phyloP scores from a whole-genome alignment of 2,797 vertebrate species.

The Phalanger gymnotis region DNA sequence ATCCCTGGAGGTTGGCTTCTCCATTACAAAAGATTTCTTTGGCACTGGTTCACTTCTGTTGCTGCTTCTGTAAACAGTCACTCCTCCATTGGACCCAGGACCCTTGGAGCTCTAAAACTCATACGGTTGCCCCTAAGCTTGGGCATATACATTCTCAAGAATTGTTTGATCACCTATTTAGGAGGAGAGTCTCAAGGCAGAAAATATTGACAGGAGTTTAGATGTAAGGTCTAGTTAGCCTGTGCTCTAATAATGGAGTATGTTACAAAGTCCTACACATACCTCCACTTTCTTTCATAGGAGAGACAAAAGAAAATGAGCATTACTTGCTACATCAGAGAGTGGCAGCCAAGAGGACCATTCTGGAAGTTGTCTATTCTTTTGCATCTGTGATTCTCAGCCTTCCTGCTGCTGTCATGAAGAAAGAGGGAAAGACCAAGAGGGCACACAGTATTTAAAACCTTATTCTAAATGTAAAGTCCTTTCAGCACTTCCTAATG shows the following conservation, averaged over 20 bases:
- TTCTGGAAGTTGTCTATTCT: background rate
- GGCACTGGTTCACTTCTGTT: background rate
- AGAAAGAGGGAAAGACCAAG: background rate
- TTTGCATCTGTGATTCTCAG: background rate
- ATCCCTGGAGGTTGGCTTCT: background rate
- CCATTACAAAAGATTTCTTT: background rate
- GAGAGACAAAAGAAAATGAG: background rate
- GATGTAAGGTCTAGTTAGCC: background rate
- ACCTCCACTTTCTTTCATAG: background rate
- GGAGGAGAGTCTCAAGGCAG: background rate
- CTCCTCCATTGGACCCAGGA: background rate
- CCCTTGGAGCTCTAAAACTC: background rate
- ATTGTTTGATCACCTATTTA: background rate
- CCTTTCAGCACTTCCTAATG: background rate
- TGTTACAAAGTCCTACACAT: background rate
- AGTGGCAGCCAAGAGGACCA: background rate
- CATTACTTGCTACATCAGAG: background rate
- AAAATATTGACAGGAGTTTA: background rate
- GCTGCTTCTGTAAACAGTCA: background rate
- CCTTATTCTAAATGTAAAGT: background rate
- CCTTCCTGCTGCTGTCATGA: background rate
- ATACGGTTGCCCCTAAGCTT: background rate
- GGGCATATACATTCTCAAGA: background rate
- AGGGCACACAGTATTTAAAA: background rate
- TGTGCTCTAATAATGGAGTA: background rate